phyloP scores from a whole-genome alignment of 2,797 vertebrate genomes.

The Darevskia nairensis region DNA sequence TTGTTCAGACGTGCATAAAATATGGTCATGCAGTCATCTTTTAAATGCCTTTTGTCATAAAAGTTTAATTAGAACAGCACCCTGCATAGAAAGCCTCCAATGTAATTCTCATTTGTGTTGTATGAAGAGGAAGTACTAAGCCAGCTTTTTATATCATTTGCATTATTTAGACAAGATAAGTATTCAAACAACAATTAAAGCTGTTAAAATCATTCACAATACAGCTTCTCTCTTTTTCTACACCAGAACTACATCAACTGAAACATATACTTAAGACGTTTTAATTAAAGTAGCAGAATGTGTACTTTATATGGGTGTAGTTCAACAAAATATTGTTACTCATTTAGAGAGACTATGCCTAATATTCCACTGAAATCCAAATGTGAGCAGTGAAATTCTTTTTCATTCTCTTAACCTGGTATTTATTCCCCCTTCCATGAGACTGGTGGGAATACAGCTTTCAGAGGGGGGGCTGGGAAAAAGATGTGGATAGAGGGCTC shows the following conservation, averaged over 20 bases:
- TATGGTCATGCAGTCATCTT: constrained; percentile 58
- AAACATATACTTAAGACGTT: background rate
- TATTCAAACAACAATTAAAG: constrained; percentile 36
- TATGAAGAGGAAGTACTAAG: constrained; percentile 53
- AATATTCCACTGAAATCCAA: background rate
- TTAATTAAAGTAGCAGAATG: constrained; percentile 2
- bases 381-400: background rate
- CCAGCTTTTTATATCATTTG: constrained; percentile 54
- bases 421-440: background rate
- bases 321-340: background rate
- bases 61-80: constrained; percentile 69
- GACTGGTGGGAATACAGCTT: background rate
- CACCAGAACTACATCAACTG: background rate
- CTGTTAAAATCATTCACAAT: constrained; percentile 19
- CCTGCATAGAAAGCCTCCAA: constrained; percentile 45
- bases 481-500: background rate
- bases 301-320: background rate
- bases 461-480: background rate
- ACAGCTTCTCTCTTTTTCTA: background rate
- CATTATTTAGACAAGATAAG: constrained; percentile 32
- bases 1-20: constrained; percentile 74
- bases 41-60: constrained; percentile 69
- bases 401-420: background rate
- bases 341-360: background rate
- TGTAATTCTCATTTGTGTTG: constrained; percentile 52